phyloP scores from a whole-genome alignment of 2,113 vertebrate genomes.

The Chlamydotis undulata region DNA sequence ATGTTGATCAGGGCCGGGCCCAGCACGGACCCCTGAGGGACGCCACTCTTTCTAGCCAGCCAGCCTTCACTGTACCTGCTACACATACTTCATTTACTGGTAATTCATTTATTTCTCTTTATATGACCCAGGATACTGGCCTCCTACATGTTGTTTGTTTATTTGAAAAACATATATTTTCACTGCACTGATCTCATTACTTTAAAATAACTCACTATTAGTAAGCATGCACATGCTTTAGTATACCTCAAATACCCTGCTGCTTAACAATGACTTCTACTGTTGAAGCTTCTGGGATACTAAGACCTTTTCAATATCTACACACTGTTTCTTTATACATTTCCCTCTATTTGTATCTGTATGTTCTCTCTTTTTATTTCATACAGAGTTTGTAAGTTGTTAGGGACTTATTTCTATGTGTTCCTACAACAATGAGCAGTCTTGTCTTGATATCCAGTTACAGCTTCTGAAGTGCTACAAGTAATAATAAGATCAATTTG shows the following conservation, averaged over 20 bases:
- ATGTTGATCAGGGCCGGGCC: too few relatives aligned
- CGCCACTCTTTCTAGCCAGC: background rate
- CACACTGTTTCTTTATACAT: background rate
- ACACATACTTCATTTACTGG: background rate
- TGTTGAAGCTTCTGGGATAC: accelerated
- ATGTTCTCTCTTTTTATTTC: background rate
- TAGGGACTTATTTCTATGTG: background rate
- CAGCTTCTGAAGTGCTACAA: background rate
- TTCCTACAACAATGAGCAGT: background rate
- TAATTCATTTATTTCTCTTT: background rate
- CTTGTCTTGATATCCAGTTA: background rate
- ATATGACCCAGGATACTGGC: background rate
- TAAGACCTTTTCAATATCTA: background rate
- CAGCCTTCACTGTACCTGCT: background rate
- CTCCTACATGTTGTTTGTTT: background rate
- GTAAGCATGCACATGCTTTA: background rate
- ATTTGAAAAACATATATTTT: background rate
- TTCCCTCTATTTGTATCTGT: background rate
- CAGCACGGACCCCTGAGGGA: too few relatives aligned
- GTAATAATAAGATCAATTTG: background rate
- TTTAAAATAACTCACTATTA: background rate
- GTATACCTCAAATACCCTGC: background rate
- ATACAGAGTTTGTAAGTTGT: background rate
- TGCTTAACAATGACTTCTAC: background rate
- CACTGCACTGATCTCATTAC: background rate